phyloP scores from a whole-genome alignment of 64 coral and sea anemone species.

The Anthopleura sola region DNA sequence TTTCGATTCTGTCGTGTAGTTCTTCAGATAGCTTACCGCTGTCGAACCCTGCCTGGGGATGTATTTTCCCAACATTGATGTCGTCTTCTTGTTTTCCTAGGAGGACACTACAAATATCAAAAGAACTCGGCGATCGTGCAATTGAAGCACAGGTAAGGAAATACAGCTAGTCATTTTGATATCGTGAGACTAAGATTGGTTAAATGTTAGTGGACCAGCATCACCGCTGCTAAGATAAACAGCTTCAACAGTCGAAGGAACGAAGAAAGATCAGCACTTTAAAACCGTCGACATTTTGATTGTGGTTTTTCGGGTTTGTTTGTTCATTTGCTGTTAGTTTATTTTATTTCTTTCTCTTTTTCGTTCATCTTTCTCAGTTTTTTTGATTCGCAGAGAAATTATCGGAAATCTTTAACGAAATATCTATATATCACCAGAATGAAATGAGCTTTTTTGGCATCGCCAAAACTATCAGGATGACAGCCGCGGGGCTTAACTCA shows the following conservation, averaged over 20 bases:
- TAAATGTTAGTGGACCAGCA: no score
- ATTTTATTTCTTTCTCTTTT: background rate
- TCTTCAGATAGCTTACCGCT: background rate
- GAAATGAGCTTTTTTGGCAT: background rate
- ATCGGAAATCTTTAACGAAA: background rate
- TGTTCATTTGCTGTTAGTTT: background rate
- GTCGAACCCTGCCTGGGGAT: background rate
- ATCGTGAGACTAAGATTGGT: background rate
- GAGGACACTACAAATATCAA: conserved; percentile 96
- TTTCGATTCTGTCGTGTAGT: background rate
- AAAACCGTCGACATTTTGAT: background rate
- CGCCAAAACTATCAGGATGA: background rate
- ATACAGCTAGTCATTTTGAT: background rate
- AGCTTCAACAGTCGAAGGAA: background rate
- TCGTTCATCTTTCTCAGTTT: background rate
- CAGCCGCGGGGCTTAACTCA: background rate
- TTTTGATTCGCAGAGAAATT: no score
- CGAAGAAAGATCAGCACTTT: background rate
- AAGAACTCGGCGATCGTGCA: conserved; percentile 85
- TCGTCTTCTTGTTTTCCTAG: conserved; percentile 34
- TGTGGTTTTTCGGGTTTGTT: background rate
- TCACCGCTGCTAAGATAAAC: background rate
- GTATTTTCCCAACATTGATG: background rate
- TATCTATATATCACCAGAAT: background rate
- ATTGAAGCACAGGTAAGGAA: conserved; percentile 93